Base-by-base conservation (phyloP, 1,140 invertebrate species). In the Lepidostoma basale region DNA sequence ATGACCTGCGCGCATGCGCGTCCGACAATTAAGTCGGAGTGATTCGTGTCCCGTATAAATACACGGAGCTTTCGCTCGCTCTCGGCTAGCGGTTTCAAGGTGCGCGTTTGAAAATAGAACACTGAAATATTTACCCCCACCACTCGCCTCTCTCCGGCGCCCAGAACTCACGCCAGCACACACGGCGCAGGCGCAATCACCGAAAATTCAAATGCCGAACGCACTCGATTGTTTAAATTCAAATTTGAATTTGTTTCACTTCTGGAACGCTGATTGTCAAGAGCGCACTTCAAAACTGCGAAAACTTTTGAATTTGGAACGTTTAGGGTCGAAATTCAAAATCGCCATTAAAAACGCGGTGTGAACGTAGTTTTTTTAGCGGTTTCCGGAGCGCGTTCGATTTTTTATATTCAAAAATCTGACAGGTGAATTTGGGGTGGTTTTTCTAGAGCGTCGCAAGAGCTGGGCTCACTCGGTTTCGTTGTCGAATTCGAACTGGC, bases 391-490 rank as follows among this genome's bases (percentile, higher is more conserved):
- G 5, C 20, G 45, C 45, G 45, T 23, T 49, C 22, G 45, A 49
- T 49, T 49, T 23, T 22, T 23, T 23, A 23, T n/a, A n/a, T n/a
- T n/a, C n/a, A n/a, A n/a, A n/a, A n/a, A n/a, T n/a, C n/a, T n/a
- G n/a, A n/a, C 23, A n/a, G 45, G 25, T 9, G 33, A 12, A 1
- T 36, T n/a, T 9, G 5, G n/a, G 45, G 23, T 23, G 45, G 45
- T 18, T 10, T 22, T 49, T 49, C 22, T n/a, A n/a, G 45, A 26
- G 45, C 45, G 18, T 23, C 45, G 18, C n/a, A 23, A 49, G 45
- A 49, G 45, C 45, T 18, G 20, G 18, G 23, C 45, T 49, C 18
- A n/a, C n/a, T 49, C 45, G 45, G 45, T 49, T 49, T 49, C 45
- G 45, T 49, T 49, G 45, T 49, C 45, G 18, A 23, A 22, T 22